Conservation (phyloP, 2,797 vertebrate genomes). For the Emys orbicularis region DNA sequence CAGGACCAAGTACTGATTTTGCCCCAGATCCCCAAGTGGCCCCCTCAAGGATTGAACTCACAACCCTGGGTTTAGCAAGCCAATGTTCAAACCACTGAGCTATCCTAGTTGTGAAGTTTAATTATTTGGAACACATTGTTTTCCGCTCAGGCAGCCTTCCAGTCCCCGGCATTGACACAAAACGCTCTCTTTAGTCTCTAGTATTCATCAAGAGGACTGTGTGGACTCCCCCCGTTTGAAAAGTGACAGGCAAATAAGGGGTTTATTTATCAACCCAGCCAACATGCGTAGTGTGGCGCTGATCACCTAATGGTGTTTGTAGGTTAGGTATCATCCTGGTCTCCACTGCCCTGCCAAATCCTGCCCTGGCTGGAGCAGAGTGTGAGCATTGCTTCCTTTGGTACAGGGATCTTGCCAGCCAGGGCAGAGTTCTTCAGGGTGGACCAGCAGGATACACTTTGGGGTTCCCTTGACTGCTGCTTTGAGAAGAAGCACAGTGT, state of each 20-base stretch:
- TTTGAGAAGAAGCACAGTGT: background rate
- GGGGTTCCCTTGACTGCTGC: background rate
- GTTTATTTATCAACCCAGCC: background rate
- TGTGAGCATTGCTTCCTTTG: too few species aligned
- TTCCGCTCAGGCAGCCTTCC: rapidly evolving
- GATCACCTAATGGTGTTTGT: background rate
- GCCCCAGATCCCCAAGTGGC: too few species aligned
- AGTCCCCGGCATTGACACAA: background rate
- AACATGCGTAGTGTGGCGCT: too few species aligned
- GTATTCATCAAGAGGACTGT: background rate
- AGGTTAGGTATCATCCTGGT: background rate
- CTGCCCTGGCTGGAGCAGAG: background rate
- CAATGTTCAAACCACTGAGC: too few species aligned
- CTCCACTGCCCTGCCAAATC: background rate
- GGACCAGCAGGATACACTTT: too few species aligned
- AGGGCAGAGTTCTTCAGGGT: background rate
- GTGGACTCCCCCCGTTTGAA: background rate
- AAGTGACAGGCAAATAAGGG: background rate
- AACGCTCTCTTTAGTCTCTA: rapidly evolving
- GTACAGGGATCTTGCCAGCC: background rate
- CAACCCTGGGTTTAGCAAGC: too few species aligned
- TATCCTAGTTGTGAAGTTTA: background rate
- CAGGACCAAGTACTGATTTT: too few species aligned
- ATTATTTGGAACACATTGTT: background rate
- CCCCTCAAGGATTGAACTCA: too few species aligned